Percentiles rank a stretch among this genome's conserved stretches.
These are phyloP conservation scores for Pseudorectes ferrugineus DNA, from an alignment of 2,113 vertebrate genomes.

Conservation along the genomic window DNA sequence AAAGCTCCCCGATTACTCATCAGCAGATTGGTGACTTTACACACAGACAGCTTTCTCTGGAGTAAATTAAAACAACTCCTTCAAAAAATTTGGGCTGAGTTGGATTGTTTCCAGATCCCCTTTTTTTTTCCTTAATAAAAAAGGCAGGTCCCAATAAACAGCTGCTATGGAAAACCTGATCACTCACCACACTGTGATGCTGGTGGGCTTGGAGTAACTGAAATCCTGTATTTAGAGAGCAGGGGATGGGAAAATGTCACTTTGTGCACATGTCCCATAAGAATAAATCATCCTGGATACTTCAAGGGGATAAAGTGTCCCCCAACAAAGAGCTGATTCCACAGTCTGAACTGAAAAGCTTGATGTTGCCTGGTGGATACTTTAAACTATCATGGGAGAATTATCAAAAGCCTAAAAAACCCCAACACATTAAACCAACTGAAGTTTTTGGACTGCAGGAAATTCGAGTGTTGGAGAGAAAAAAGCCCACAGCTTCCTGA, in stretches of 20 bases:
- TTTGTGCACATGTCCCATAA: not conserved
- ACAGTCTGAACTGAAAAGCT: not conserved
- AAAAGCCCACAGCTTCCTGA: not conserved
- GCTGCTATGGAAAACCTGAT: not conserved
- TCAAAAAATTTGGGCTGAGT: slow-evolving; percentile 16
- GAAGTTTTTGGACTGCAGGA: not conserved
- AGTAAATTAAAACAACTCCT: slow-evolving; percentile 5
- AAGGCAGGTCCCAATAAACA: not conserved
- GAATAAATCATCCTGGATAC: slow-evolving; percentile 6
- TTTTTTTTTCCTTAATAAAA: not conserved
- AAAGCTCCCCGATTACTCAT: slow-evolving; percentile 34
- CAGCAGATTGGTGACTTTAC: not conserved
- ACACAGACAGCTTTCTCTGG: slow-evolving; percentile 26
- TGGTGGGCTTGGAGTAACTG: not conserved
- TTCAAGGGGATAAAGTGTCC: not conserved
- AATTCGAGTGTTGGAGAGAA: not conserved
- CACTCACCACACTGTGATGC: not conserved
- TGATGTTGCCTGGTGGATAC: not conserved
- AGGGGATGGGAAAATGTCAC: not conserved
- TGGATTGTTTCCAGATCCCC: slow-evolving; percentile 24
- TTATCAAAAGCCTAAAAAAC: not conserved
- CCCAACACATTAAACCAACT: not conserved
- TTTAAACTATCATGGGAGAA: not conserved
- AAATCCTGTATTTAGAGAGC: not conserved
- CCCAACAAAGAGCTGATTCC: not conserved